phyloP scores from a whole-genome alignment of 2,888 invertebrate genomes.

The Dynastes maya region DNA sequence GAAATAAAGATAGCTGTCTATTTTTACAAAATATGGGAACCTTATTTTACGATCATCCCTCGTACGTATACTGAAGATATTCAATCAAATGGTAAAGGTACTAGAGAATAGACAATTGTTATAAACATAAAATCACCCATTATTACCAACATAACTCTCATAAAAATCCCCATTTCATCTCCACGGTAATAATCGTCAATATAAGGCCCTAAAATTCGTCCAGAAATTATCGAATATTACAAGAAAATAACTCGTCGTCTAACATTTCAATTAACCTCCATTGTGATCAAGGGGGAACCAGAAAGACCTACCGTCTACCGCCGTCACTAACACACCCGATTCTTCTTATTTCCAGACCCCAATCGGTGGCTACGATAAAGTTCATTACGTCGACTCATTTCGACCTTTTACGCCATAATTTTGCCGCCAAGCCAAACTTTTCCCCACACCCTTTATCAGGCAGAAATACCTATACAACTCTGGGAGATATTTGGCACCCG shows the following conservation, averaged over 20 bases:
- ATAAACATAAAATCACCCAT: too few relatives aligned
- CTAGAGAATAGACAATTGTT: too few relatives aligned
- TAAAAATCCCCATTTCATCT: neutral
- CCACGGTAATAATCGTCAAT: neutral
- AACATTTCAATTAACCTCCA: conserved; percentile 25
- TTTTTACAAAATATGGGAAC: too few relatives aligned
- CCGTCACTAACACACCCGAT: conserved; percentile 11
- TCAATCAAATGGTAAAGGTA: too few relatives aligned
- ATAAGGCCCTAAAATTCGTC: neutral
- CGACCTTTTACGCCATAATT: conserved; percentile 36
- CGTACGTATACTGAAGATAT: too few relatives aligned
- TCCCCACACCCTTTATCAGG: neutral
- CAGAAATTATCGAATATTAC: conserved; percentile 13
- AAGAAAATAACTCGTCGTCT: conserved; percentile 3
- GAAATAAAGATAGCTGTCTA: too few relatives aligned
- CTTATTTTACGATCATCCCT: too few relatives aligned
- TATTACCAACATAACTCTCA: too few relatives aligned
- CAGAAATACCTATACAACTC: neutral
- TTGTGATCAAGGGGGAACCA: neutral
- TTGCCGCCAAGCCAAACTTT: neutral
- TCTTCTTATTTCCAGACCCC: neutral
- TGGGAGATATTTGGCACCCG: neutral
- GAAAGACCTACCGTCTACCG: neutral
- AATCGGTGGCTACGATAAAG: conserved; percentile 21
- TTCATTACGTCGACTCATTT: conserved; percentile 40